A percentile compares a stretch with the other conserved stretches of the same genome.
phyloP scores from a whole-genome alignment of 2,113 vertebrate genomes.

The Mola mola region DNA sequence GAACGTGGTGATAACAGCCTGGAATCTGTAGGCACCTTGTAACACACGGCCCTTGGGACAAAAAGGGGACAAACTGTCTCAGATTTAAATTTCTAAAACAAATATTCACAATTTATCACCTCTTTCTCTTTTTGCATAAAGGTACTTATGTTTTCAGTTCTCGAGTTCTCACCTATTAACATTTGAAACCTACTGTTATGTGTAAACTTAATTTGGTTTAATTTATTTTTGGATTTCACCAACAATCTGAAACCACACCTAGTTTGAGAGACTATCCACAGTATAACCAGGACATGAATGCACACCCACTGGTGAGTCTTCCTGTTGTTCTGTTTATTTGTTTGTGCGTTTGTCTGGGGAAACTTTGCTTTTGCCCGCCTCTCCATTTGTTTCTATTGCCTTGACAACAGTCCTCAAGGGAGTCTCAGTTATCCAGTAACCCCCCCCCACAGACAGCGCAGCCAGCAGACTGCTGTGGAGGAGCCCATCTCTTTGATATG shows the following conservation, averaged over 20 bases:
- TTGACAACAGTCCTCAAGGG: conserved; percentile 72
- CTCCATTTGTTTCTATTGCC: conserved; percentile 73
- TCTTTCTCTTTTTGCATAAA: too few relatives aligned
- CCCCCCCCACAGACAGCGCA: conserved; percentile 57
- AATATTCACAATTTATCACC: too few relatives aligned
- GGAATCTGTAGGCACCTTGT: conserved; percentile 93
- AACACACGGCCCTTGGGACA: conserved; percentile 86
- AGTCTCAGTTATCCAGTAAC: conserved; percentile 64
- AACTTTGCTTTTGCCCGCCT: conserved; percentile 49
- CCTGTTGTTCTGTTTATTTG: conserved; percentile 43
- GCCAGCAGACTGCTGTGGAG: conserved; percentile 46
- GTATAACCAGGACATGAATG: conserved; percentile 6
- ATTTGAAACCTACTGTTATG: background rate
- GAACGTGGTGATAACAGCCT: conserved; percentile 97
- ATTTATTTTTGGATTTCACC: conserved; percentile 10
- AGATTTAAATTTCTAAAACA: too few relatives aligned
- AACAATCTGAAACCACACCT: background rate
- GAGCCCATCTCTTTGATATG: conserved; percentile 53
- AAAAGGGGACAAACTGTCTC: background rate
- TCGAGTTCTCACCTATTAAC: background rate
- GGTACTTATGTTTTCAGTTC: background rate
- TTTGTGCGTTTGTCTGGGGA: conserved; percentile 53
- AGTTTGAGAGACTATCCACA: background rate
- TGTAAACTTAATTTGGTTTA: conserved; percentile 5
- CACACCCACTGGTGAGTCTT: conserved; percentile 11